These are phyloP conservation scores for Helogale parvula DNA, from an alignment of 2,113 vertebrate genomes.

Conservation along the genomic window DNA sequence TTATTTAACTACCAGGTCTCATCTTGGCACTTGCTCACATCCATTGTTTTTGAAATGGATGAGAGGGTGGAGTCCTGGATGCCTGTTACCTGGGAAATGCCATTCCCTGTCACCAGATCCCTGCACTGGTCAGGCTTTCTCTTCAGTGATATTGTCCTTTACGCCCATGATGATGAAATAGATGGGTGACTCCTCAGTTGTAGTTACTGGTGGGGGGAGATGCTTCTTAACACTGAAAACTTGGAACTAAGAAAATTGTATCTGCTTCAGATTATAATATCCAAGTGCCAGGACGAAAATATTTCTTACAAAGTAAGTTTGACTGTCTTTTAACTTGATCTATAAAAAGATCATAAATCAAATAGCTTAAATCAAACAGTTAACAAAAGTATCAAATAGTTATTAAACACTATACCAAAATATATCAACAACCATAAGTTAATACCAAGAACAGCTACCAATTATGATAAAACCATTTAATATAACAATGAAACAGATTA, in stretches of 20 bases:
- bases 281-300: not conserved
- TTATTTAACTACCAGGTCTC: not conserved
- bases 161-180: not conserved
- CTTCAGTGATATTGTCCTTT: not conserved
- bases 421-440: not conserved
- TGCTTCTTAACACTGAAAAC: slow-evolving; percentile 1
- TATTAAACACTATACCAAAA: no score
- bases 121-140: not conserved
- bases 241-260: not conserved
- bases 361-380: not conserved
- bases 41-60: not conserved
- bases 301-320: slow-evolving; percentile 8
- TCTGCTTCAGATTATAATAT: slow-evolving; percentile 5
- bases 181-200: not conserved
- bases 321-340: not conserved
- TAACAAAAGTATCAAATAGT: not conserved
- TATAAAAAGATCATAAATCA: slow-evolving; percentile 14
- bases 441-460: not conserved
- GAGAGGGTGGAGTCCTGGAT: not conserved
- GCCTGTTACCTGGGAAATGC: not conserved
- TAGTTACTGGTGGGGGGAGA: not conserved
- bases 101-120: not conserved
- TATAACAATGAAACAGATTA: not conserved
- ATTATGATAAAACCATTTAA: not conserved
- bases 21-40: not conserved